Base-by-base conservation (phyloP, 2,113 vertebrate species). In the Planiliza haematocheilus region DNA sequence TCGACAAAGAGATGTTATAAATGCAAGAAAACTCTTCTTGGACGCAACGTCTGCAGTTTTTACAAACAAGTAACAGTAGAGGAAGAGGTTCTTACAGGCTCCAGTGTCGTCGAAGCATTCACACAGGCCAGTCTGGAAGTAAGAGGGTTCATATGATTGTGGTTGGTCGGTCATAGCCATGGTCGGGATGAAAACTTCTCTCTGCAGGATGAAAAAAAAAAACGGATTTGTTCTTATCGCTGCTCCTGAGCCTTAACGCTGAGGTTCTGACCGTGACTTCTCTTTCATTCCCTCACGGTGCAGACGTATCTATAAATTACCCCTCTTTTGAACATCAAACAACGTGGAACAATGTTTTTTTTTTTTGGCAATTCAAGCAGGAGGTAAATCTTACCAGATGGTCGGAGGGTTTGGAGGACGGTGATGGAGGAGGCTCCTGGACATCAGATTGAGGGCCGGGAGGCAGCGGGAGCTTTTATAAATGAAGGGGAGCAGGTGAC, bases 61-160 rank as follows among this genome's bases (percentile, higher is more conserved):
- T n/a, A n/a, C n/a, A n/a, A n/a, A n/a, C n/a, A n/a, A n/a, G n/a
- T n/a, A n/a, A n/a, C n/a, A n/a, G n/a, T n/a, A n/a, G n/a, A n/a
- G n/a, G n/a, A 17, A 43, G 8, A 16, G 45, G 21, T 1, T 68
- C 93, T 93, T 80, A 95, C 94, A 94, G 3, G 84, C 81, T 2
- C 86, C 57, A 1, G 82, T 70, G 86, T 93, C 85, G 0, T 72
- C 68, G 0, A 71, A 91, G 80, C 72, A 88, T 8, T 89, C 80
- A 2, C 53, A 88, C 5, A 89, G 4, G 0, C 81, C 60, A 0
- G 91, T 91, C 79, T 94, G 94, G 87, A 95, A 95, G 0, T 94
- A 88, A 0, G 89, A 87, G 1, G 45, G 41, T 0, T 61, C 1
- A 12, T 52, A 92, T 0, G n/a, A n/a, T 1, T 1, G 8, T 0